A percentile compares a stretch with the other conserved stretches of the same genome.
phyloP scores from a whole-genome alignment of 2,113 vertebrate genomes.

The Phaethon lepturus region DNA sequence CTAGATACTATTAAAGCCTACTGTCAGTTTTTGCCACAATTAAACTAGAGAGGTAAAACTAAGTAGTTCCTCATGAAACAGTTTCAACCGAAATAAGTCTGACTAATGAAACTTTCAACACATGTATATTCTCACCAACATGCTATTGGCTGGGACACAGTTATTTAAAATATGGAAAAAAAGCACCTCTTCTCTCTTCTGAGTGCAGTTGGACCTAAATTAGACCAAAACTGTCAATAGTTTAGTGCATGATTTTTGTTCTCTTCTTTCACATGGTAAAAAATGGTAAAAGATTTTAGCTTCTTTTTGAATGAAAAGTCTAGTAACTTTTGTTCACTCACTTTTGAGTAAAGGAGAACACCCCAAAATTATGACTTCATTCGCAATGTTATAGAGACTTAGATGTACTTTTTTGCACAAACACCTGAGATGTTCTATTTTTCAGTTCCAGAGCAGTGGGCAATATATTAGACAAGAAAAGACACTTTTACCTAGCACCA shows the following conservation, averaged over 20 bases:
- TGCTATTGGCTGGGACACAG: neutral
- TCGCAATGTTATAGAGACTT: neutral
- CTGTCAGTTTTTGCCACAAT: neutral
- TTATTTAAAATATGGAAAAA: neutral
- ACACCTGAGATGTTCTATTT: neutral
- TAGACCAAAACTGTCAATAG: neutral
- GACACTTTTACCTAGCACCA: fast-evolving
- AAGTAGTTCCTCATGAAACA: neutral
- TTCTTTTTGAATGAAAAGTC: neutral
- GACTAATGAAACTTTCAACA: neutral
- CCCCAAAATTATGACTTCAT: neutral
- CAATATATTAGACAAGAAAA: neutral
- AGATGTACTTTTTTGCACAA: neutral
- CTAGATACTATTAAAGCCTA: neutral
- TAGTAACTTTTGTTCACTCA: neutral
- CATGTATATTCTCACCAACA: neutral
- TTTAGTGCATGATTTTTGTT: fast-evolving
- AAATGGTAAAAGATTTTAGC: neutral
- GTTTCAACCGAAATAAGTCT: neutral
- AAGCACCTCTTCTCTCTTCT: neutral
- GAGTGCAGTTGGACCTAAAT: neutral
- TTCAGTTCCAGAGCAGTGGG: fast-evolving
- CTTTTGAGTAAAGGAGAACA: neutral
- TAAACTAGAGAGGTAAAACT: neutral
- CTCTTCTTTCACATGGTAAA: neutral